A percentile compares a stretch with the other conserved stretches of the same genome.
Conservation (phyloP, 1,140 invertebrate genomes). For the Trichonephila clavata region DNA sequence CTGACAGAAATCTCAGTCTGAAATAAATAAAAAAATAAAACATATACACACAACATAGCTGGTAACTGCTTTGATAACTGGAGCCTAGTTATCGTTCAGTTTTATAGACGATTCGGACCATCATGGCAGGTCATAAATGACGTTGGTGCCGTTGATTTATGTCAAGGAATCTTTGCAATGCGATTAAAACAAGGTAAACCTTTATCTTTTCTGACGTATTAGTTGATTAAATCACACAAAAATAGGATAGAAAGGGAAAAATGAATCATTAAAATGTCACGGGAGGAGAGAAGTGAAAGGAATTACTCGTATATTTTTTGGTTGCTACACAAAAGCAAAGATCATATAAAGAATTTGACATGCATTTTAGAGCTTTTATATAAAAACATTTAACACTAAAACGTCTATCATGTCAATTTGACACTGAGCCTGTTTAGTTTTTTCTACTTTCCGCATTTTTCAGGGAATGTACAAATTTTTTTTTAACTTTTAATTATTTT, state of each 20-base stretch:
- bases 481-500: too few relatives aligned
- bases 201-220: constrained; percentile 52
- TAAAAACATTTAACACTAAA: too few relatives aligned
- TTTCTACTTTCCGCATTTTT: too few relatives aligned
- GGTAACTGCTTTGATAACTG: constrained; percentile 28
- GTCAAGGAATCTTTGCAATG: constrained; percentile 12
- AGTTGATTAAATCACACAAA: constrained; percentile 53
- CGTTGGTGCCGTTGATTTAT: constrained; percentile 44
- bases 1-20: background rate
- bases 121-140: constrained; percentile 45
- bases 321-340: background rate
- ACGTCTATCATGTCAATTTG: too few relatives aligned
- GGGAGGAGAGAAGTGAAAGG: background rate
- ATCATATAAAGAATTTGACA: too few relatives aligned
- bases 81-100: constrained; percentile 29
- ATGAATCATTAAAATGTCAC: constrained; percentile 33
- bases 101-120: constrained; percentile 40
- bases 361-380: too few relatives aligned
- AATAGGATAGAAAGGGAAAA: background rate
- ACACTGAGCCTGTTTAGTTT: too few relatives aligned
- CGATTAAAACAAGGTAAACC: constrained; percentile 38
- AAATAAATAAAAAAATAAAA: constrained; percentile 40
- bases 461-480: too few relatives aligned
- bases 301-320: background rate
- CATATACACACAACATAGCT: constrained; percentile 1